Base-by-base conservation (phyloP, 2,797 vertebrate species). In the Aphelocoma californica region DNA sequence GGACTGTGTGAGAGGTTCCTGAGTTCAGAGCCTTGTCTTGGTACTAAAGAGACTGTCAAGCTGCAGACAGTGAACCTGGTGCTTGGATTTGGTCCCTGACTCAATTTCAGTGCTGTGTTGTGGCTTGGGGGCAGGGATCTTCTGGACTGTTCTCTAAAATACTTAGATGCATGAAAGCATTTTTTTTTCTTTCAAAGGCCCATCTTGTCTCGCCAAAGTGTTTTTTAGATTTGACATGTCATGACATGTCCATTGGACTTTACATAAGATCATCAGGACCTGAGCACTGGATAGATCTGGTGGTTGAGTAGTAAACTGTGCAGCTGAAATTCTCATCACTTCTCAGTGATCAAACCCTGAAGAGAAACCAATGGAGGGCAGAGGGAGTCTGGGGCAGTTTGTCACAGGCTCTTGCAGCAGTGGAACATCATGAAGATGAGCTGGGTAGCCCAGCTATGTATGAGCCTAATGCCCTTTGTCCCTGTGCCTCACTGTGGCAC, bases 1-100 rank as follows among this genome's bases (percentile, higher is more conserved):
- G 51, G 73, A 38, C 54, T 54, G 24, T 31, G 56, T 0, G 0
- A 58, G 81, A 66, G 20, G 26, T 58, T 90, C 38, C 75, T 6
- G 32, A 38, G 24, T 73, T 56, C 1, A 7, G n/a, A 94, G 47
- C 19, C 10, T 29, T 51, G 16, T 71, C 42, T 74, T 64, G 85
- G 47, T 36, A 34, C 65, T 73, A 21, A n/a, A 48, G 75, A 77
- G 54, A 38, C 3, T 4, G 24, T 80, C 24, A 73, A 51, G 73
- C 44, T 93, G 73, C 34, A 78, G 57, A 60, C 23, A 17, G 28
- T 60, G n/a, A 60, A 79, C 56, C 29, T 57, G 18, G 34, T 61
- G 61, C 57, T 72, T 88, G 48, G 42, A 73, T 81, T 84, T 96
- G 69, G 66, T 91, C 44, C 42, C 50, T 91, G 45, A 81, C 51